Percentiles rank a stretch among this genome's conserved stretches.
These are phyloP conservation scores for Origma solitaria DNA, from an alignment of 2,113 vertebrate species.

Conservation along the genomic window DNA sequence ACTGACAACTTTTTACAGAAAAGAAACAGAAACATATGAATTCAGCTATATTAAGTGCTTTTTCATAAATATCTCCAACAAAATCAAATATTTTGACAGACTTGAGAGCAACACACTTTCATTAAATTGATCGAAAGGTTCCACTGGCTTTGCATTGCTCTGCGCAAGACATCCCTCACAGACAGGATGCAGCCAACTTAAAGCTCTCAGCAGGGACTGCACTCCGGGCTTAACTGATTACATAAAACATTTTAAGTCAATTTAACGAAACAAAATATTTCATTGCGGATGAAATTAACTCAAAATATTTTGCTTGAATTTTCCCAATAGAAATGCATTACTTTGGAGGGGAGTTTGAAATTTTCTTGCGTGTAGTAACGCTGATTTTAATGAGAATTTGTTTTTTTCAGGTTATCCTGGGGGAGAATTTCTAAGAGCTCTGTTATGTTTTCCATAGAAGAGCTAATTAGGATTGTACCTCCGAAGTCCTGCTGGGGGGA, in stretches of 20 bases:
- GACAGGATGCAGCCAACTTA: background rate
- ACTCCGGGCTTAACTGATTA: background rate
- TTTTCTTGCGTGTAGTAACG: background rate
- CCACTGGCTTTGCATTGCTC: background rate
- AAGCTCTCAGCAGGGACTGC: background rate
- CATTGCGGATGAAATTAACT: background rate
- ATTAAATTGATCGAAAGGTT: background rate
- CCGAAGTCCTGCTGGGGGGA: background rate
- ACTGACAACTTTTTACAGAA: background rate
- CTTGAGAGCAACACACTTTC: background rate
- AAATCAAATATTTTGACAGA: slow-evolving; percentile 42
- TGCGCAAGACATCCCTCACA: background rate
- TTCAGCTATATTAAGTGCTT: slow-evolving; percentile 22
- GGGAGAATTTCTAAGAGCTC: background rate
- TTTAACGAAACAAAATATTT: slow-evolving; percentile 23
- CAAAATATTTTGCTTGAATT: slow-evolving; percentile 9
- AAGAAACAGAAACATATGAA: background rate
- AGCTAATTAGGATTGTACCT: background rate
- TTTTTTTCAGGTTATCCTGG: background rate
- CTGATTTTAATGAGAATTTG: background rate
- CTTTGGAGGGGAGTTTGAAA: background rate
- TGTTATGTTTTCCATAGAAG: background rate
- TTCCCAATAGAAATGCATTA: background rate
- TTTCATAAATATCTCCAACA: background rate
- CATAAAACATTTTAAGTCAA: background rate